Percentiles rank a stretch among this genome's conserved stretches.
These are phyloP conservation scores for Crotalus viridis DNA, from an alignment of 2,113 vertebrate species.

Conservation along the genomic window DNA sequence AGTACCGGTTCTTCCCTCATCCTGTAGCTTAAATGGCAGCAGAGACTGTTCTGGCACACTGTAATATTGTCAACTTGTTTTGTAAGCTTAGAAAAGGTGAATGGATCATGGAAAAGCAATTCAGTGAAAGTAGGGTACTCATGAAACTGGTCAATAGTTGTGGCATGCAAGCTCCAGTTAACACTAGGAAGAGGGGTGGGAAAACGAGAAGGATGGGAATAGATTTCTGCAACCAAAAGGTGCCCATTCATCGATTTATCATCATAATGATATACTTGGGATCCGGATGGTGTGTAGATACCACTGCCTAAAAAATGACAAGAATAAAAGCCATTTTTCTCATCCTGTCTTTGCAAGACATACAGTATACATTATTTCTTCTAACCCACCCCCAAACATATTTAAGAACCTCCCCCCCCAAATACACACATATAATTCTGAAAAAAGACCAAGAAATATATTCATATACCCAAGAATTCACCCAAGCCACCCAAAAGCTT, in stretches of 20 bases:
- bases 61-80: constrained; percentile 19
- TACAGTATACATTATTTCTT: not conserved
- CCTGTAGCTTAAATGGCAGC: constrained; percentile 59
- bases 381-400: not conserved
- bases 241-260: constrained; percentile 53
- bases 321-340: constrained; percentile 1
- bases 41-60: constrained; percentile 61
- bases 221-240: constrained; percentile 53
- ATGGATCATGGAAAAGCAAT: constrained; percentile 48
- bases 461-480: not conserved
- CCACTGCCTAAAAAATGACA: constrained; percentile 38
- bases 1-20: constrained; percentile 31
- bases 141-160: not conserved
- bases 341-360: not conserved
- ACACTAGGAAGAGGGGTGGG: constrained; percentile 14
- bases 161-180: constrained; percentile 52
- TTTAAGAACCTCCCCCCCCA: not conserved
- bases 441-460: not conserved
- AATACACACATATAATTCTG: not conserved
- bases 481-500: not conserved
- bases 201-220: not conserved
- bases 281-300: constrained; percentile 44
- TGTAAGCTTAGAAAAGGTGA: constrained; percentile 51
- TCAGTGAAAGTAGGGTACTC: constrained; percentile 40
- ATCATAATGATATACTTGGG: constrained; percentile 49